phyloP scores from a whole-genome alignment of 64 coral and sea anemone species.

The Pocillopora damicornis region DNA sequence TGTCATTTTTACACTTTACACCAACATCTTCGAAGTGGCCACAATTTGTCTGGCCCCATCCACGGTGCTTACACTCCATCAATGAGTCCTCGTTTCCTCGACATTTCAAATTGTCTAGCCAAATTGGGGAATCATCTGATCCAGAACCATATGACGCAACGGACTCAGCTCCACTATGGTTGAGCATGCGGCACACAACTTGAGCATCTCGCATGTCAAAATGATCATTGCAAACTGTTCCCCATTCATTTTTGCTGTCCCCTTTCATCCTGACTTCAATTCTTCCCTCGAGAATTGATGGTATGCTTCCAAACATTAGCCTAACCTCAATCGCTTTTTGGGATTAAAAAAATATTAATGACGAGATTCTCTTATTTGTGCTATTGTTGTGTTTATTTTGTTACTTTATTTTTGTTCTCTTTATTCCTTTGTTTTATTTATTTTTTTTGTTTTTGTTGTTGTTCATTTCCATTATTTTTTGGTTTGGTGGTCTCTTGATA shows the following conservation, averaged over 20 bases:
- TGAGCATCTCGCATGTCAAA: conserved; percentile 31
- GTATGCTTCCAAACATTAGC: not conserved
- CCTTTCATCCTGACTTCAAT: not conserved
- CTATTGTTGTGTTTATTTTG: no score
- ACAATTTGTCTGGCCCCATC: conserved; percentile 53
- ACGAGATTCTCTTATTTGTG: no score
- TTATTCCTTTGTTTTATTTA: no score
- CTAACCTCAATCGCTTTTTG: not conserved
- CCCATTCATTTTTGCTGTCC: not conserved
- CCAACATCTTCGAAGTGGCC: conserved; percentile 31
- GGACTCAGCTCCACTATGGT: not conserved
- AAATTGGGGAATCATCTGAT: conserved; percentile 28
- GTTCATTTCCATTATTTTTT: no score
- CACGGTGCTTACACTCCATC: conserved; percentile 36
- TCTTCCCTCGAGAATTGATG: not conserved
- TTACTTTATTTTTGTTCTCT: no score
- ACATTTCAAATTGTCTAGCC: conserved; percentile 70
- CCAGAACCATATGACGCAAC: not conserved
- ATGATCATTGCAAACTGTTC: conserved; percentile 35
- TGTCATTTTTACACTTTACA: conserved; percentile 23
- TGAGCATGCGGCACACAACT: conserved; percentile 38
- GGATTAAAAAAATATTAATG: not conserved
- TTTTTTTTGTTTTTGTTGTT: no score
- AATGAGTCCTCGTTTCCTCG: conserved; percentile 57
- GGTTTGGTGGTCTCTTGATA: no score